Conservation (phyloP, 2,113 vertebrate species). For the Crocuta crocuta region DNA sequence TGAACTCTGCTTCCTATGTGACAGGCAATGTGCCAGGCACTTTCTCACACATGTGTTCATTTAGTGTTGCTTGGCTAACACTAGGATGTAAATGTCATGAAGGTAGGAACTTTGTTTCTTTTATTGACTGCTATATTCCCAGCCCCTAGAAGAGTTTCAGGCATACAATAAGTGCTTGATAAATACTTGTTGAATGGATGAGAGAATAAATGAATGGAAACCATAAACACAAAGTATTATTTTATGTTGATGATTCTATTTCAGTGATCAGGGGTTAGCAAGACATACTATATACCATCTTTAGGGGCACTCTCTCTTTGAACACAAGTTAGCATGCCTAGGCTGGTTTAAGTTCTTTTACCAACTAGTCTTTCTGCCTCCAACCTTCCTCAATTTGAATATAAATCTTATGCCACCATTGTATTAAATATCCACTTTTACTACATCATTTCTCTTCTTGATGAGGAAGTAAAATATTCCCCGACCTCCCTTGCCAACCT, state of each 20-base stretch:
- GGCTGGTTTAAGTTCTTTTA: not conserved
- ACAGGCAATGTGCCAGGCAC: not conserved
- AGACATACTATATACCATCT: not conserved
- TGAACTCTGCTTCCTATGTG: not conserved
- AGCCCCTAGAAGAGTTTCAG: not conserved
- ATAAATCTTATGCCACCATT: not conserved
- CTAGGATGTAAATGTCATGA: not conserved
- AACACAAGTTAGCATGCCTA: not conserved
- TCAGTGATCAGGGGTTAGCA: not conserved
- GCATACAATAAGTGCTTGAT: not conserved
- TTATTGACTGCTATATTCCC: not conserved
- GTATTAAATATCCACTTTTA: not conserved
- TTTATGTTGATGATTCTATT: not conserved
- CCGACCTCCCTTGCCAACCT: not conserved
- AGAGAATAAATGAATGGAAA: not conserved
- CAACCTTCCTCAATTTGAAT: not conserved
- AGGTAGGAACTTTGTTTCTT: not conserved
- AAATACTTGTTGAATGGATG: not conserved
- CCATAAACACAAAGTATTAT: not conserved
- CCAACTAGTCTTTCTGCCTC: not conserved
- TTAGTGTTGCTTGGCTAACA: not conserved
- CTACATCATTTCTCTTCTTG: not conserved
- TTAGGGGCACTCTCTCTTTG: not conserved
- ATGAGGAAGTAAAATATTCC: constrained; percentile 15
- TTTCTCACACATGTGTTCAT: not conserved